Evolutionary conservation across 1,140 invertebrate genomes (phyloP).

Genomic region (Coptotermes formosanus): DNA sequence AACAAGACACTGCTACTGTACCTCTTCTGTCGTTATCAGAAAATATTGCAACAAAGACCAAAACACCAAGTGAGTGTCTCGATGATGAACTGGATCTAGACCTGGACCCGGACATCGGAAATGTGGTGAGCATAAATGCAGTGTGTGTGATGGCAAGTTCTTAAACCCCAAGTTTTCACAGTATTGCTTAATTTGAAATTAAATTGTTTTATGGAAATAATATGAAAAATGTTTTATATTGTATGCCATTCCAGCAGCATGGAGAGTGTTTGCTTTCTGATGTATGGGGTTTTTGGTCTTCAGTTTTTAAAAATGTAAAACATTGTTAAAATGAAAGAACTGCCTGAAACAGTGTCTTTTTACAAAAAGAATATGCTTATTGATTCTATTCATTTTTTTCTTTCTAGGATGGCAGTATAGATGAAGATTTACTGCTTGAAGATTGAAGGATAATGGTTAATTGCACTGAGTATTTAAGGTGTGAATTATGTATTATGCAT

Average conservation of each 20-base stretch:
- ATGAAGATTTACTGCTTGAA: constrained; percentile 63
- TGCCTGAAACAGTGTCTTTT: too few species aligned
- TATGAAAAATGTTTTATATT: too few species aligned
- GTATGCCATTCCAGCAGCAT: too few species aligned
- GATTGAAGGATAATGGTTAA: constrained; percentile 41
- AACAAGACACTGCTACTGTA: not conserved
- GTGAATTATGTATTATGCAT: not conserved
- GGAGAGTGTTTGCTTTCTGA: too few species aligned
- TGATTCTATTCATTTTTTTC: constrained; percentile 33
- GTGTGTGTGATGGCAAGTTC: too few species aligned
- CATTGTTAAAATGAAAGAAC: too few species aligned
- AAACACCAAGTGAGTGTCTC: constrained; percentile 46
- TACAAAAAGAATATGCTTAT: too few species aligned
- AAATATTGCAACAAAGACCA: constrained; percentile 40
- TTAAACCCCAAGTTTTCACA: too few species aligned
- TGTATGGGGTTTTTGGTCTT: too few species aligned
- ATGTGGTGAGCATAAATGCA: not conserved
- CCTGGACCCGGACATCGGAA: constrained; percentile 52
- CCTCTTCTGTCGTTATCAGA: not conserved
- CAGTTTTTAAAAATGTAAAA: too few species aligned
- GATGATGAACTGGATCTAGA: constrained; percentile 62
- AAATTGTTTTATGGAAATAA: too few species aligned
- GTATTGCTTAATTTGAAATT: too few species aligned
- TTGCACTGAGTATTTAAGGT: not conserved
- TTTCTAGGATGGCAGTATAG: constrained; percentile 63